A percentile compares a stretch with the other conserved stretches of the same genome.
Evolutionary conservation across 1,140 invertebrate species (phyloP).

Genomic region (Branchinecta lindahli): DNA sequence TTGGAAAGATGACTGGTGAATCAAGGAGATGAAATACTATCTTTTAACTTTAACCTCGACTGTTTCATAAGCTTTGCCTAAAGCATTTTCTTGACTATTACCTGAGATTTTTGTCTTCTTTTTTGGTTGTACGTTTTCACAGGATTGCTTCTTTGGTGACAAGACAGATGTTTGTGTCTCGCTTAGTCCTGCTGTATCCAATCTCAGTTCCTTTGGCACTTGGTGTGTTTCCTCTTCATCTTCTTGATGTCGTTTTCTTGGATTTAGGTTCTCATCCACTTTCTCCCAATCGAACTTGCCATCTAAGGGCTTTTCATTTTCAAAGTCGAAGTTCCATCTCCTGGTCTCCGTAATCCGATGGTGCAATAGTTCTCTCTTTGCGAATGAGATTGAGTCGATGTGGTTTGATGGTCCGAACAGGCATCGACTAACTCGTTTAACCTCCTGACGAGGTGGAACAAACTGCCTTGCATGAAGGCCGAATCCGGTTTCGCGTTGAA

Average conservation of each 20-base stretch:
- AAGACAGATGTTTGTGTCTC: not conserved
- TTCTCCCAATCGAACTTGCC: not conserved
- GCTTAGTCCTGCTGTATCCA: not conserved
- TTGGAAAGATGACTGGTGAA: too few species aligned
- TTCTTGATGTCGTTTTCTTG: not conserved
- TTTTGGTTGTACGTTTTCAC: not conserved
- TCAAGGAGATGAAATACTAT: too few species aligned
- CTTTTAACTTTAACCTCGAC: too few species aligned
- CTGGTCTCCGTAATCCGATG: not conserved
- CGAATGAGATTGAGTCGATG: not conserved
- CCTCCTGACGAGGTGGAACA: not conserved
- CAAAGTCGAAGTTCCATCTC: not conserved
- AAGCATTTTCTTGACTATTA: not conserved
- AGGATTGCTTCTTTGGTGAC: not conserved
- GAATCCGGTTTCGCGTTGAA: not conserved
- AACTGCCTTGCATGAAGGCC: not conserved
- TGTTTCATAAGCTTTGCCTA: too few species aligned
- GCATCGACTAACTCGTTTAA: not conserved
- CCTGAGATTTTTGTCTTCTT: conserved; percentile 6
- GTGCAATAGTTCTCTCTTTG: not conserved
- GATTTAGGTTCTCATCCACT: not conserved
- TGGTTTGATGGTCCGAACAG: not conserved
- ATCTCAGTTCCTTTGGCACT: not conserved
- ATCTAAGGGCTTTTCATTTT: not conserved
- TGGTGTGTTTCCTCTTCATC: not conserved